Base-by-base conservation (phyloP, 2,113 vertebrate species). In the Eidolon helvum region DNA sequence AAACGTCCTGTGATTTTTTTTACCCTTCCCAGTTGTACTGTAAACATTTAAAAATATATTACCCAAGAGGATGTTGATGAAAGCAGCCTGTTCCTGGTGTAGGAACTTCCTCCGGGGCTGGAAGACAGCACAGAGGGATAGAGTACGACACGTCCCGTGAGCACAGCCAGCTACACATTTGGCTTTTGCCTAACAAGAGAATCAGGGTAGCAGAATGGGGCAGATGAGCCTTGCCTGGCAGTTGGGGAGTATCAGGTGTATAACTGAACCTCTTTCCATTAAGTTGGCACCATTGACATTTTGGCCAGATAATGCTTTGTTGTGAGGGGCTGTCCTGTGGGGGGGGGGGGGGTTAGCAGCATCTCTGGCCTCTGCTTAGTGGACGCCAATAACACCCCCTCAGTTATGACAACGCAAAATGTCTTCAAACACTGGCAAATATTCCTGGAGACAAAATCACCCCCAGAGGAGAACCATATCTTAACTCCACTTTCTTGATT, bases 1-100 rank as follows among this genome's bases (percentile, higher is more conserved):
- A 30, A 82, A 84, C 96, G 86, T 77, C 75, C 91, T 89, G 53
- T 91, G 78, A 93, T 95, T 89, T 63, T 61, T 72, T 71, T 91
- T 68, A 50, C 16, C 26, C 12, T 75, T 98, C 33, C 74, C 33
- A 71, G 91, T 24, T 83, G 33, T 24, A 87, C 97, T 57, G 86
- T 90, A 95, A 96, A 91, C 50, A 97, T 69, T 98, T 96, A 66
- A 98, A 94, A 97, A 90, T 40, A 38, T 40, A 15, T 97, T 97
- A 97, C 91, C 97, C n/a, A 96, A 95, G 79, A 93, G 95, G 89
- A 95, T 48, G 30, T 92, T 98, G 45, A 96, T 40, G 45, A 74
- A 96, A 97, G 33, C n/a, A 88, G 95, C 12, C 43, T n/a, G 0
- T 97, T 97, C 65, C 79, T 90, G 0, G 0, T 87, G 33, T 87